Conservation (phyloP, 2,888 invertebrate species). For the Rotaria magnacalcarata region DNA sequence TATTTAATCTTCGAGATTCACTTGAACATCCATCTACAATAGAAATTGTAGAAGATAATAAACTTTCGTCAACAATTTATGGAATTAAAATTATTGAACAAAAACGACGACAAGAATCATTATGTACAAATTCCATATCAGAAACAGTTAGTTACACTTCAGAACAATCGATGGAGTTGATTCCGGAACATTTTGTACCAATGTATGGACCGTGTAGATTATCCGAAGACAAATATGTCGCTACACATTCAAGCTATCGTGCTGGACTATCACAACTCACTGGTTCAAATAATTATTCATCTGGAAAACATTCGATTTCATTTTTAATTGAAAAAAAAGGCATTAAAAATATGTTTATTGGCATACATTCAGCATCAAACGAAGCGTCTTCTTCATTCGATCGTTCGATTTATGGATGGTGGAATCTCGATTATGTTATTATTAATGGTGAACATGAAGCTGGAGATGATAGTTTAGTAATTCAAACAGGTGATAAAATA, state of each 20-base stretch:
- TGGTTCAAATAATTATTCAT: not conserved
- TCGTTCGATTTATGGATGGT: not conserved
- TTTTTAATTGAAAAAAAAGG: constrained; percentile 4
- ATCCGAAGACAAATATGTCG: not conserved
- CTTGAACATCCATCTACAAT: not conserved
- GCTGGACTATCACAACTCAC: not conserved
- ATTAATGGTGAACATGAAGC: not conserved
- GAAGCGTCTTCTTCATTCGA: not conserved
- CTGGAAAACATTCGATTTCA: not conserved
- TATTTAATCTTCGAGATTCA: not conserved
- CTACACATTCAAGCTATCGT: not conserved
- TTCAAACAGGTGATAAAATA: not conserved
- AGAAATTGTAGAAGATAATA: not conserved
- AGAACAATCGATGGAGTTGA: not conserved
- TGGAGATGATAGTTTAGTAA: not conserved
- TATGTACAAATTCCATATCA: not conserved
- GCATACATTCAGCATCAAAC: not conserved
- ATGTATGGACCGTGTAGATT: not conserved
- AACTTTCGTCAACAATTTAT: not conserved
- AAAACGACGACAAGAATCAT: not conserved
- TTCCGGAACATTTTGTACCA: not conserved
- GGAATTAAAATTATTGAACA: not conserved
- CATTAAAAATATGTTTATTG: not conserved
- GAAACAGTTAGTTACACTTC: not conserved
- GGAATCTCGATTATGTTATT: constrained; percentile 1